A percentile compares a stretch with the other conserved stretches of the same genome.
Conservation (phyloP, 2,113 vertebrate genomes). For the Tetraodon nigroviridis region DNA sequence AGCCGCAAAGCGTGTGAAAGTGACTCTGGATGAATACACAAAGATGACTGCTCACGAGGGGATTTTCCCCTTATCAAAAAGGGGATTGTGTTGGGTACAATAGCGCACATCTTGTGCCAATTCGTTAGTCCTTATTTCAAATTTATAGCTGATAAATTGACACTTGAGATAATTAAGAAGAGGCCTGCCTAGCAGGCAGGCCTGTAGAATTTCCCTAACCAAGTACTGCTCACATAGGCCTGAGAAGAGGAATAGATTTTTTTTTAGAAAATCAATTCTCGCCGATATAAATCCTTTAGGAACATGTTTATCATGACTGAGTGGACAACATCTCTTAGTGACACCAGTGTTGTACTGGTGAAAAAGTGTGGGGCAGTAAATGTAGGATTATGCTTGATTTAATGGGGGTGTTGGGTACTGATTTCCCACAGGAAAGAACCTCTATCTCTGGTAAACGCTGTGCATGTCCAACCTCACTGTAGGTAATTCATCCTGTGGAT, state of each 20-base stretch:
- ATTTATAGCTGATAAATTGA: constrained; percentile 43
- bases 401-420: constrained; percentile 49
- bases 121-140: constrained; percentile 39
- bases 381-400: constrained; percentile 59
- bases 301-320: constrained; percentile 26
- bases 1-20: constrained; percentile 66
- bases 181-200: constrained; percentile 8
- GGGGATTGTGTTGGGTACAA: constrained; percentile 48
- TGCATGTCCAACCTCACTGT: constrained; percentile 39
- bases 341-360: constrained; percentile 42
- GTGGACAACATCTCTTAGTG: constrained; percentile 39
- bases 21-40: constrained; percentile 55
- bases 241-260: constrained; percentile 1
- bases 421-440: constrained; percentile 68
- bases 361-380: constrained; percentile 45
- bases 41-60: constrained; percentile 62
- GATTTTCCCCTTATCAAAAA: constrained; percentile 61
- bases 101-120: constrained; percentile 30
- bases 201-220: constrained; percentile 20
- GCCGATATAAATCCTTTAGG: background rate
- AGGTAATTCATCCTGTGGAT: constrained; percentile 63
- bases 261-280: background rate
- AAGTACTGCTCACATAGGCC: background rate
- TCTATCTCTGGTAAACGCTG: constrained; percentile 61
- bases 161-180: constrained; percentile 15